Evolutionary conservation across 2,888 invertebrate species (phyloP).

Genomic region (Ischnus inquisitorius): DNA sequence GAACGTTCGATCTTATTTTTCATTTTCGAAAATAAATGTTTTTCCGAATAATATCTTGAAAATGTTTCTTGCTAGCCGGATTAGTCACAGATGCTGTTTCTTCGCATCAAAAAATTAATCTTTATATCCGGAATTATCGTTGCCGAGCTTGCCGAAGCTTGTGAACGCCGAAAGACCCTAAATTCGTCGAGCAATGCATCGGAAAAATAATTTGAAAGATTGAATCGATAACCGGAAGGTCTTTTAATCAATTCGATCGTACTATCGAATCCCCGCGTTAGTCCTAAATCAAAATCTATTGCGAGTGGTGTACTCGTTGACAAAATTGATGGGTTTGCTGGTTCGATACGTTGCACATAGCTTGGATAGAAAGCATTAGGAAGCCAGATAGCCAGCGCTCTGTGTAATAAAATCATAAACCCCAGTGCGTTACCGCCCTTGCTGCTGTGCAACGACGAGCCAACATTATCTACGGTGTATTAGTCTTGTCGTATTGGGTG

Average conservation of each 20-base stretch:
- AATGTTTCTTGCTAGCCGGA: too few relatives aligned
- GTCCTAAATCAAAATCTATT: conserved; percentile 76
- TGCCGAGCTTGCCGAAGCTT: too few relatives aligned
- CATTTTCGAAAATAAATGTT: too few relatives aligned
- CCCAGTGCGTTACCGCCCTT: conserved; percentile 62
- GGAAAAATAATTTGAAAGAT: conserved; percentile 10
- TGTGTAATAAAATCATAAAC: conserved; percentile 68
- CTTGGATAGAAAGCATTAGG: conserved; percentile 26
- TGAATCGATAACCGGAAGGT: conserved; percentile 48
- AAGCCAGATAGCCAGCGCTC: conserved; percentile 41
- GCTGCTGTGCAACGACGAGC: conserved; percentile 48
- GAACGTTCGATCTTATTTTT: too few relatives aligned
- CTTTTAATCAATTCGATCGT: conserved; percentile 82
- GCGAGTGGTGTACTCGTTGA: conserved; percentile 44
- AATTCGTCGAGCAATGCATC: too few relatives aligned
- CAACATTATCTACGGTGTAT: conserved; percentile 34
- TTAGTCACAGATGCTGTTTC: too few relatives aligned
- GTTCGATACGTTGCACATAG: conserved; percentile 15
- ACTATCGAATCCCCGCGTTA: conserved; percentile 75
- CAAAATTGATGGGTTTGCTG: conserved; percentile 47
- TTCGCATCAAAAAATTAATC: too few relatives aligned
- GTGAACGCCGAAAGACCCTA: too few relatives aligned
- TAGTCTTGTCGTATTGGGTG: conserved; percentile 24
- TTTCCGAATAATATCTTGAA: too few relatives aligned
- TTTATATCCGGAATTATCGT: too few relatives aligned